Evolutionary conservation across 2,888 invertebrate genomes (phyloP).

Genomic region (Limenitis camilla): DNA sequence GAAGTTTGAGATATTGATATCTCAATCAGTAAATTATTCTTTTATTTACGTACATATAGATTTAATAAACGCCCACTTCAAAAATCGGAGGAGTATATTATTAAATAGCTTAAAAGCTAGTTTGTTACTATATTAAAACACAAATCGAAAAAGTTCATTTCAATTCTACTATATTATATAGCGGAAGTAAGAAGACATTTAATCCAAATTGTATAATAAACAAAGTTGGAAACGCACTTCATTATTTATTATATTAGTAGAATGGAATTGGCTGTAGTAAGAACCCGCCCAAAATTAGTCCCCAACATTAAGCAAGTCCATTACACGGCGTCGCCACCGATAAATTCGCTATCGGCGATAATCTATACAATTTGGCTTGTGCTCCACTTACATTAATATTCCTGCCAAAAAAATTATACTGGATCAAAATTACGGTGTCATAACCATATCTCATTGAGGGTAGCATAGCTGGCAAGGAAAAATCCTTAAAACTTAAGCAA

Average conservation of each 20-base stretch:
- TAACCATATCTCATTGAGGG: conserved; percentile 31
- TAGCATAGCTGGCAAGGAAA: conserved; percentile 25
- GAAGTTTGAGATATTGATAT: too few species aligned
- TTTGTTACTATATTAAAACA: too few species aligned
- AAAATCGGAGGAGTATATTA: too few species aligned
- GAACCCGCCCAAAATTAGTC: conserved; percentile 13
- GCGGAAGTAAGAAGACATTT: neutral
- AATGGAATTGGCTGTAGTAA: neutral
- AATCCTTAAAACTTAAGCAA: too few species aligned
- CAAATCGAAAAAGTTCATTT: too few species aligned
- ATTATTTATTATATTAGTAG: conserved; percentile 2
- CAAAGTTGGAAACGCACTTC: neutral
- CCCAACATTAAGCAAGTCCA: conserved; percentile 18
- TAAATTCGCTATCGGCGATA: conserved; percentile 30
- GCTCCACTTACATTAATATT: conserved; percentile 27
- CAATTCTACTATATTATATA: neutral
- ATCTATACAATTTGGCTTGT: conserved; percentile 34
- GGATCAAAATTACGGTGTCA: conserved; percentile 19
- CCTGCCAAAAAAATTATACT: conserved; percentile 31
- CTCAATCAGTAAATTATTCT: too few species aligned
- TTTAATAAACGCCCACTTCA: too few species aligned
- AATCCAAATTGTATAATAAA: neutral
- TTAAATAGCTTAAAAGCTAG: too few species aligned
- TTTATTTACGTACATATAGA: too few species aligned
- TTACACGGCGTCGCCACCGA: conserved; percentile 25